Base-by-base conservation (phyloP, 1,140 invertebrate species). In the Euura lappo region DNA sequence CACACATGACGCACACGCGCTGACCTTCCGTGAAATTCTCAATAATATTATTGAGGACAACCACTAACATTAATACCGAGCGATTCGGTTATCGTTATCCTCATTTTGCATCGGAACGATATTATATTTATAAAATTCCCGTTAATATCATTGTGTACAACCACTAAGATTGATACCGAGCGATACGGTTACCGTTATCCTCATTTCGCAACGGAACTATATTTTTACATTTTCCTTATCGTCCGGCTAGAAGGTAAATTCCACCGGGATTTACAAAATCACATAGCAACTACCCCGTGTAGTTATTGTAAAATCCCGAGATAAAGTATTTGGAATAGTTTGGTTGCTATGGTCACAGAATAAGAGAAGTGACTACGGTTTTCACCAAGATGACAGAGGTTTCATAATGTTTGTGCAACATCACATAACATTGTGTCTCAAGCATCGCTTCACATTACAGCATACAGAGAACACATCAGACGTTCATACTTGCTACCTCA, bases 21-120 rank as follows among this genome's bases (percentile, higher is more conserved):
- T 44, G 10, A 69, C n/a, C 46, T n/a, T 8, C 68, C 44, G 46
- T n/a, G 44, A 68, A 68, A 68, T 68, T 68, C 66, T n/a, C n/a
- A 42, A 43, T 69, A 8, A 69, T 46, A 42, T 45, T 46, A 69
- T 69, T 45, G 47, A n/a, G 44, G 68, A 44, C 0, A 69, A 69
- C 44, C 44, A 69, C 44, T 69, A 69, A 69, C 47, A 51, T 51
- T 28, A 28, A 28, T 28, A 28, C 28, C 28, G 28, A 28, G 28
- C 28, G 28, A 28, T 28, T 1, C 28, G 28, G 47, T 51, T 51
- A 51, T 11, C 47, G 47, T 51, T 51, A 51, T 51, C 47, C 47
- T 51, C 47, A 51, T 51, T 51, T 51, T 51, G 47, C 47, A 51
- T 28, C 28, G 28, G 28, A 28, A 28, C 28, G 28, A 28, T 28